phyloP scores from a whole-genome alignment of 2,888 invertebrate species.

The Onthophagus sagittarius region DNA sequence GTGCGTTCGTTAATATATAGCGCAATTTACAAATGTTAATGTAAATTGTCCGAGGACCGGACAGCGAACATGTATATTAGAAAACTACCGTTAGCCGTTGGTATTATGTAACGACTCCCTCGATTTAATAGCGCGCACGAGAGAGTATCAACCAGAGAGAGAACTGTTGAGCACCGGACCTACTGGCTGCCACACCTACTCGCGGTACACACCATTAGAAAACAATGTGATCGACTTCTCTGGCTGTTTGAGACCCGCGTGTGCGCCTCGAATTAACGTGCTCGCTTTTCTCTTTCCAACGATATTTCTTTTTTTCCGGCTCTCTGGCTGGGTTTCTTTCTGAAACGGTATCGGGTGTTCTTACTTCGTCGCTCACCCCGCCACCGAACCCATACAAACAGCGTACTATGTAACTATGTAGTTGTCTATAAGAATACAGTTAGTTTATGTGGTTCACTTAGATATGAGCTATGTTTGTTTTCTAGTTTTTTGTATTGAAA shows the following conservation, averaged over 20 bases:
- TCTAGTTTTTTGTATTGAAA: no score
- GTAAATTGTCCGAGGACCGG: slow-evolving; percentile 12
- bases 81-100: slow-evolving; percentile 8
- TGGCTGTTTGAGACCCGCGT: neutral
- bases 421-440: neutral
- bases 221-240: slow-evolving; percentile 10
- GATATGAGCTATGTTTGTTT: no score
- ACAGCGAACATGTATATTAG: slow-evolving; percentile 14
- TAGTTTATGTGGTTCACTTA: neutral
- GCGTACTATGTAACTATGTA: neutral
- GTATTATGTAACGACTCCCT: slow-evolving; percentile 10
- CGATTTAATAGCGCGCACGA: slow-evolving; percentile 6
- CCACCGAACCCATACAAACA: neutral
- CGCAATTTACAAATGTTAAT: slow-evolving; percentile 1
- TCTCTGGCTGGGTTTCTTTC: neutral
- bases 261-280: neutral
- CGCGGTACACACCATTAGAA: slow-evolving; percentile 7
- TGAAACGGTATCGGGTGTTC: neutral
- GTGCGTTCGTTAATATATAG: neutral
- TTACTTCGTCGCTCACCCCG: neutral
- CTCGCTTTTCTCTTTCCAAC: neutral
- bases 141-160: neutral
- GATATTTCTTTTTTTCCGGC: neutral
- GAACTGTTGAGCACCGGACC: neutral
- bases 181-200: neutral